Base-by-base conservation (phyloP, 2,113 vertebrate genomes). In the Melanostigma gelatinosum region DNA sequence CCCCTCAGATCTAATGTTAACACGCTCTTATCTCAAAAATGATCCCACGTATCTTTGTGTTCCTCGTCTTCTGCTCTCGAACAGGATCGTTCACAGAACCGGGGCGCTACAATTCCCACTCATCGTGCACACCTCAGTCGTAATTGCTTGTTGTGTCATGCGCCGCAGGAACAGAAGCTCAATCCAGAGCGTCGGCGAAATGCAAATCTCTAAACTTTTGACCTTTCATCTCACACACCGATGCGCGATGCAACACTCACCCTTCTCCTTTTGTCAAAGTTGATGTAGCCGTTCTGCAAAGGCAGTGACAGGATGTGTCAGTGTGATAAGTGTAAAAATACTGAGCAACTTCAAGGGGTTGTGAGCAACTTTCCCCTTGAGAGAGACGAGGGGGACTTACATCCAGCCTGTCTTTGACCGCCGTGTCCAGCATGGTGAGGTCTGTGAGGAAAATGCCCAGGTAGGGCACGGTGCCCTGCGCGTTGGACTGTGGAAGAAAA, bases 181-280 rank as follows among this genome's bases (percentile, higher is more conserved):
- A 29, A 46, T 54, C n/a, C 40, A 24, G 8, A 62, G 24, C 44
- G 36, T 60, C 42, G 3, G 42, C 55, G 24, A 22, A 6, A 42
- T 40, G 34, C n/a, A 29, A 9, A 24, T 13, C 27, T 50, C 8
- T 38, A 20, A 42, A 38, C 36, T 24, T 73, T 44, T 52, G 9
- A 72, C 50, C 44, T 72, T 75, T 72, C 9, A 32, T 76, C 12
- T 57, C n/a, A 52, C 54, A 52, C 8, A 50, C 9, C 8, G 52
- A 52, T 18, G 0, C 12, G 2, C 18, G 3, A 29, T 62, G 60
- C 73, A 1, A 36, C 72, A 87, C 92, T 93, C 90, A 98, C 97
- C 92, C 97, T 95, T 77, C 97, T 94, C 85, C 96, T 93, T 89
- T 98, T 98, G 91, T 98, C 97, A 66, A 98, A 98, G 93, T 98